A percentile compares a stretch with the other conserved stretches of the same genome.
Evolutionary conservation across 2,888 invertebrate genomes (phyloP).

Genomic region (Prionchulus punctatus): DNA sequence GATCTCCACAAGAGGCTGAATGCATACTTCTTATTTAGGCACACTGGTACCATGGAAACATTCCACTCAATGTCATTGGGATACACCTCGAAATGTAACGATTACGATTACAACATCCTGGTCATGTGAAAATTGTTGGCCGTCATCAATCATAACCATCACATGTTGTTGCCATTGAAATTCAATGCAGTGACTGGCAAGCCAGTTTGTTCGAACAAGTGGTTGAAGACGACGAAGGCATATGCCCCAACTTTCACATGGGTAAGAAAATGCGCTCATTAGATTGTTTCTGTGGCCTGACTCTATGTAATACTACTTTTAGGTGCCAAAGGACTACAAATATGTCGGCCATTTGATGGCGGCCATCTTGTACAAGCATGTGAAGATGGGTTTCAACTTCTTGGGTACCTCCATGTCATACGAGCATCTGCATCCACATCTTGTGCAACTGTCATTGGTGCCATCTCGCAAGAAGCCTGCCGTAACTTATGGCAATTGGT

Average conservation of each 20-base stretch:
- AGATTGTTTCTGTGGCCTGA: neutral
- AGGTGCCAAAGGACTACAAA: neutral
- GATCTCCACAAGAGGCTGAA: neutral
- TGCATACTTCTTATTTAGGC: neutral
- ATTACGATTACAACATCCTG: neutral
- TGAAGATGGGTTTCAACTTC: neutral
- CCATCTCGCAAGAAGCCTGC: neutral
- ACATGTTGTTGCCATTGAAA: neutral
- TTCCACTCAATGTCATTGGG: neutral
- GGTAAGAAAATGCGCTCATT: no score
- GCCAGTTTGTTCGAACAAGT: neutral
- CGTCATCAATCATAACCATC: neutral
- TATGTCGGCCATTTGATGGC: neutral
- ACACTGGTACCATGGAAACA: neutral
- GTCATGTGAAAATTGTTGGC: neutral
- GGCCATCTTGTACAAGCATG: neutral
- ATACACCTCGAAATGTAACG: neutral
- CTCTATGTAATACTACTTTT: neutral
- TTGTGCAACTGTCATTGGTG: neutral
- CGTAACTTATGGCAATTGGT: neutral
- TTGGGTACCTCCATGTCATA: neutral
- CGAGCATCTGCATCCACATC: neutral
- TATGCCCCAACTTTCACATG: neutral
- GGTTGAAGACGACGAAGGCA: neutral
- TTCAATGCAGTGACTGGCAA: neutral